These are phyloP conservation scores for Eptatretus atami DNA, from an alignment of 2,797 vertebrate genomes.

Conservation along the genomic window DNA sequence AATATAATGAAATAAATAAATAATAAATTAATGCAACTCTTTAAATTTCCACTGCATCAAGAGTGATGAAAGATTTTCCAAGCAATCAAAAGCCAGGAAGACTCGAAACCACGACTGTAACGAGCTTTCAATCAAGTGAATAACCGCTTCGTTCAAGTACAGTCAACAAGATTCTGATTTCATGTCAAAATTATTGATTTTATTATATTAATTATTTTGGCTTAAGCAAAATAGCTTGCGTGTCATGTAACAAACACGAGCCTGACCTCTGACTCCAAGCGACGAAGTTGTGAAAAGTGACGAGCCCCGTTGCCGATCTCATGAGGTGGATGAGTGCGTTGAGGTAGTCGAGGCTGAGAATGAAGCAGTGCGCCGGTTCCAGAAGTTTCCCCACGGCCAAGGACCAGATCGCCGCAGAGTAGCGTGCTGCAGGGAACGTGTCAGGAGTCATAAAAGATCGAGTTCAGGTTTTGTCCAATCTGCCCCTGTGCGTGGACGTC, in stretches of 20 bases:
- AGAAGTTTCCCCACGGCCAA: constrained; percentile 81
- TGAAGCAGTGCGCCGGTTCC: constrained; percentile 86
- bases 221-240: too few species aligned
- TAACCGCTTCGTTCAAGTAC: too few species aligned
- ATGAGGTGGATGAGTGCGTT: constrained; percentile 85
- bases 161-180: too few species aligned
- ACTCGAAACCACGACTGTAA: too few species aligned
- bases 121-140: too few species aligned
- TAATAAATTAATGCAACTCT: too few species aligned
- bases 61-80: too few species aligned
- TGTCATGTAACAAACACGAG: neutral
- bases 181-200: too few species aligned
- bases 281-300: constrained; percentile 87
- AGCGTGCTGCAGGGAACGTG: constrained; percentile 76
- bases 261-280: constrained; percentile 88
- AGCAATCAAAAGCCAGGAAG: too few species aligned
- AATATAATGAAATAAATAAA: too few species aligned
- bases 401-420: constrained; percentile 63
- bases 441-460: constrained; percentile 96
- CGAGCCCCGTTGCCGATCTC: constrained; percentile 76
- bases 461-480: constrained; percentile 98
- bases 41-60: too few species aligned
- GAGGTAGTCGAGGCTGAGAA: constrained; percentile 96
- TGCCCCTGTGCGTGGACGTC: constrained; percentile 25
- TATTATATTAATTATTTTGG: too few species aligned